These are phyloP conservation scores for Hoplostethus mediterraneus DNA, from an alignment of 2,797 vertebrate species.

Conservation along the genomic window DNA sequence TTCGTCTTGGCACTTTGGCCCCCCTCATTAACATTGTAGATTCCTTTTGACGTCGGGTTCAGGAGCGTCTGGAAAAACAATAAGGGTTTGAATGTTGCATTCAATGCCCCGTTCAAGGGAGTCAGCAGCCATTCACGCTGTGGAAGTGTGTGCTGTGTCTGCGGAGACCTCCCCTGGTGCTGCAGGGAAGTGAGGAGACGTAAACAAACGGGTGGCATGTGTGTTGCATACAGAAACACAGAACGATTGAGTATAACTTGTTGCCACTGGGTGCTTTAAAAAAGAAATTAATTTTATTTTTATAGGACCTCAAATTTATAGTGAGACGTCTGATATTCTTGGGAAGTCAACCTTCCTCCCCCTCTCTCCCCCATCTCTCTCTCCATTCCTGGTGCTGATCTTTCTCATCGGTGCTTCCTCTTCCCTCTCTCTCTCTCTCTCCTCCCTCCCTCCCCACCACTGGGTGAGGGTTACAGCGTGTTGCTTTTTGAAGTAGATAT, in stretches of 20 bases:
- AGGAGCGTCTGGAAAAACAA: conserved; percentile 79
- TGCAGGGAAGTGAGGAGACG: background rate
- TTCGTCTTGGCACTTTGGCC: conserved; percentile 57
- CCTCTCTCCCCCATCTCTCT: background rate
- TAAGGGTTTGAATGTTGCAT: conserved; percentile 75
- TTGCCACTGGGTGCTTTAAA: background rate
- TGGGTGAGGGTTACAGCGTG: conserved; percentile 87
- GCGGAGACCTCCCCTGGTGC: conserved; percentile 43
- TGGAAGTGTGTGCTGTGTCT: conserved; percentile 35
- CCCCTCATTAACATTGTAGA: conserved; percentile 83
- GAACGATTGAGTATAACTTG: conserved; percentile 12
- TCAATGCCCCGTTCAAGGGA: conserved; percentile 70
- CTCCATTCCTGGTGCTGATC: background rate
- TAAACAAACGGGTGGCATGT: background rate
- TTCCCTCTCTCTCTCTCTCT: conserved; percentile 28
- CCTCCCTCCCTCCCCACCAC: conserved; percentile 69
- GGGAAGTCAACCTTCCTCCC: conserved; percentile 14
- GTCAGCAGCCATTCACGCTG: conserved; percentile 60
- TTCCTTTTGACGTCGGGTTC: conserved; percentile 71
- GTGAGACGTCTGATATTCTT: conserved; percentile 32
- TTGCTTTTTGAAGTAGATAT: conserved; percentile 98
- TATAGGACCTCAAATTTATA: background rate
- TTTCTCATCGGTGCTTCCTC: background rate
- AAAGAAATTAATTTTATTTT: too few relatives aligned
- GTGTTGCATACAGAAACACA: conserved; percentile 2